Evolutionary conservation across 2,113 vertebrate species (phyloP), one percentile per base, ranked within the genome.

Genomic region (Nycticorax nycticorax): DNA sequence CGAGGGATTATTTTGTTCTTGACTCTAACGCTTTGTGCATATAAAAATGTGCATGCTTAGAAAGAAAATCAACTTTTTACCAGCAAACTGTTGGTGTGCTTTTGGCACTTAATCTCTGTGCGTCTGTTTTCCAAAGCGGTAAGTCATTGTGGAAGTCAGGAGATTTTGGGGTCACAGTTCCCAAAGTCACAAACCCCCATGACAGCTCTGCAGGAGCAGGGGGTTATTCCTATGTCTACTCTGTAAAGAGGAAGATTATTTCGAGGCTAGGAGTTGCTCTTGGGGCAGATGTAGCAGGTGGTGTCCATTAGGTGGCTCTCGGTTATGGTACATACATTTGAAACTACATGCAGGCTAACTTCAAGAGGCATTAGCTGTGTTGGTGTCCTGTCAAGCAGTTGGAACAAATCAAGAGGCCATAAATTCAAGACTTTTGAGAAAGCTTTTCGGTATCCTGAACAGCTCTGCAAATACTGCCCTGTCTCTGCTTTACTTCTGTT

Each of bases 251-350:
- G 12, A 27, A 2, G 12, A 5, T 28, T 30, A 14, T 64, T 67
- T 48, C 2, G 4, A 64, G 17, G 24, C 11, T 14, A 41, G 35
- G 27, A 64, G 5, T 56, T 67, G 12, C 0, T 0, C 10, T 85
- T 1, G 1, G 5, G 6, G 17, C 0, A 3, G n/a, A 7, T 14
- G 5, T 87, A 47, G 56, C 83, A 68, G 60, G 15, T 37, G 15
- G 20, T 68, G 91, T 77, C 90, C 85, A 26, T 93, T 81, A 92
- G 73, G 83, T 89, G 97, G 83, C 95, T 91, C 79, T 56, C 4
- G 0, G 24, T 63, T 56, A 45, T n/a, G 80, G 33, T 32, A 53
- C 32, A 28, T 45, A 18, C 2, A 2, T 14, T 43, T 47, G 45
- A 9, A 64, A 11, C 12, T 32, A 2, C 0, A 0, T 12, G 11